Percentiles rank a stretch among this genome's conserved stretches.
Conservation (phyloP, 2,797 vertebrate genomes). For the Echiichthys vipera region DNA sequence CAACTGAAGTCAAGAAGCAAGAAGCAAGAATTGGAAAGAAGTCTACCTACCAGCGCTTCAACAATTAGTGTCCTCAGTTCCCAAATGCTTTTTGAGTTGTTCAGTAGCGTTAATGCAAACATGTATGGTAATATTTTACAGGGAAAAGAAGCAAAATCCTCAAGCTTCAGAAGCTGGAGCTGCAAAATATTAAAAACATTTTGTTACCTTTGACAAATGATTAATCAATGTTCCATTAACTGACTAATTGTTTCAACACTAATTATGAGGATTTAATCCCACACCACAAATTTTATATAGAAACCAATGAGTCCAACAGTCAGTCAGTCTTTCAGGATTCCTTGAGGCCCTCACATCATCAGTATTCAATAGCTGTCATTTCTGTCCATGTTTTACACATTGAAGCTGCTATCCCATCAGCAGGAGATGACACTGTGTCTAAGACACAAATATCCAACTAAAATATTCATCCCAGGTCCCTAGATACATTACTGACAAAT, state of each 20-base stretch:
- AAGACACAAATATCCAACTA: background rate
- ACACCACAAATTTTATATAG: background rate
- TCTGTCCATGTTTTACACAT: background rate
- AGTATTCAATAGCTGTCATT: background rate
- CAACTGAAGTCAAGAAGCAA: no score
- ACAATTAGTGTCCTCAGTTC: no score
- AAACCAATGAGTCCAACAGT: no score
- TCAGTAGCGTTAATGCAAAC: no score
- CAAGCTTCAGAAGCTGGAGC: background rate
- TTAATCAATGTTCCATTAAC: background rate
- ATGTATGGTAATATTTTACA: no score
- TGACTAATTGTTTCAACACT: background rate
- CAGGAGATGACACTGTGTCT: background rate
- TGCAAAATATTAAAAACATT: background rate
- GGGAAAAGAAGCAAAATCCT: background rate
- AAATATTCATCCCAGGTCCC: conserved; percentile 21
- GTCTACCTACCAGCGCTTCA: no score
- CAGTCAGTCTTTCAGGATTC: no score
- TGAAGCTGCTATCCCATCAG: background rate
- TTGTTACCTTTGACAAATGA: background rate
- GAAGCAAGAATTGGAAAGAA: no score
- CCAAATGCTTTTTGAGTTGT: no score
- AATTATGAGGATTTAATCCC: background rate
- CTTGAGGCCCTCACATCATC: background rate
- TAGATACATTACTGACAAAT: conserved; percentile 6